Evolutionary conservation across 2,113 vertebrate species (phyloP).

Genomic region (Caranx melampygus): DNA sequence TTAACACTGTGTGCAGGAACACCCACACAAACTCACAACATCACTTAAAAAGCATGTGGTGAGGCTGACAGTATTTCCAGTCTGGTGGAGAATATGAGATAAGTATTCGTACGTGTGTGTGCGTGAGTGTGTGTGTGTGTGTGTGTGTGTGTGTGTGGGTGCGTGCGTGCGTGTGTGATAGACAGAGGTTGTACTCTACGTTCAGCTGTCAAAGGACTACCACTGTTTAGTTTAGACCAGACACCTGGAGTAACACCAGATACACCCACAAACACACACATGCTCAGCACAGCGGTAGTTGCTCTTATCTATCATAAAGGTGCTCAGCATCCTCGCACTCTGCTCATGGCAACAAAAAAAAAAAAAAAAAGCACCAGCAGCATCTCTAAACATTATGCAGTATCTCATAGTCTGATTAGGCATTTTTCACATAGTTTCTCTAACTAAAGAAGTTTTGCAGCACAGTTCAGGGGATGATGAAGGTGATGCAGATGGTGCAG

Average conservation of each 20-base stretch:
- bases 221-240: slow-evolving; percentile 10
- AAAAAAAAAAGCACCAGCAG: neutral
- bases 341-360: slow-evolving; percentile 26
- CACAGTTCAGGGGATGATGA: neutral
- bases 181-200: slow-evolving; percentile 3
- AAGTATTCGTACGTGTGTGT: slow-evolving; percentile 5
- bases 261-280: neutral
- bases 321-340: slow-evolving; percentile 28
- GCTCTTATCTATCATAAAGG: slow-evolving; percentile 31
- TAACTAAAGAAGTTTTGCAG: slow-evolving; percentile 12
- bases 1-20: neutral
- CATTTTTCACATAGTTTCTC: slow-evolving; percentile 20
- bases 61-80: slow-evolving; percentile 30
- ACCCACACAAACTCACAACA: neutral
- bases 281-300: neutral
- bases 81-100: slow-evolving; percentile 31
- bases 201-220: slow-evolving; percentile 29
- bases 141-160: neutral
- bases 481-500: neutral
- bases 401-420: neutral
- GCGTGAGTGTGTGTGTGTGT: neutral
- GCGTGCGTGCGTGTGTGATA: neutral
- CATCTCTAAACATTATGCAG: slow-evolving; percentile 39
- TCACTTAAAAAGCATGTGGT: slow-evolving; percentile 19
- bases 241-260: slow-evolving; percentile 10